Evolutionary conservation across 2,888 invertebrate genomes (phyloP).

Genomic region (Pterostichus madidus): DNA sequence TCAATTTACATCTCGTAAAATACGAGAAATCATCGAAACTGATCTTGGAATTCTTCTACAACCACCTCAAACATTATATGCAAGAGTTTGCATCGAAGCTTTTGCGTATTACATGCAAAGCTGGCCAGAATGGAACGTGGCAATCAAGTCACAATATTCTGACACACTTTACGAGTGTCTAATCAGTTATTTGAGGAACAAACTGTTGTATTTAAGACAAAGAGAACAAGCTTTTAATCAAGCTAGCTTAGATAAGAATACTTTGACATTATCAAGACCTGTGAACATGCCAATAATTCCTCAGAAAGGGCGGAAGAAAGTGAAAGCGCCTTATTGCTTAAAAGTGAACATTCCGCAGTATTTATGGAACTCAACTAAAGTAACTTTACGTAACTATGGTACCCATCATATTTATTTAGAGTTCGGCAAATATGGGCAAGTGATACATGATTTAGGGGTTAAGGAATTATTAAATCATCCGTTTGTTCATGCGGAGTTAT

Average conservation of each 20-base stretch:
- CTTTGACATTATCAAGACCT: neutral
- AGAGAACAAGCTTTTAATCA: constrained; percentile 13
- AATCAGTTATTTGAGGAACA: constrained; percentile 44
- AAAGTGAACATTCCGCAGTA: constrained; percentile 27
- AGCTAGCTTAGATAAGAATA: constrained; percentile 1
- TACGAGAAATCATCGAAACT: constrained; percentile 55
- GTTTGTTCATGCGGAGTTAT: constrained; percentile 67
- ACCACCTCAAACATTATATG: constrained; percentile 37
- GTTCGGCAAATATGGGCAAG: neutral
- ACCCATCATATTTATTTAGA: constrained; percentile 20
- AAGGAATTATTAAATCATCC: constrained; percentile 68
- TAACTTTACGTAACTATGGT: constrained; percentile 16
- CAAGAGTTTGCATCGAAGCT: constrained; percentile 66
- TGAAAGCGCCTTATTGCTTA: constrained; percentile 28
- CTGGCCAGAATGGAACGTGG: constrained; percentile 70
- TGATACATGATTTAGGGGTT: constrained; percentile 49
- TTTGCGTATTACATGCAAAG: constrained; percentile 69
- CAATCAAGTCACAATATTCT: constrained; percentile 36
- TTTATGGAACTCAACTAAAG: constrained; percentile 6
- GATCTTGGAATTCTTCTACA: constrained; percentile 48
- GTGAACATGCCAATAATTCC: constrained; percentile 16
- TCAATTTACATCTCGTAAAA: constrained; percentile 55
- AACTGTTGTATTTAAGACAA: constrained; percentile 45
- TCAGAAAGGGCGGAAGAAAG: neutral
- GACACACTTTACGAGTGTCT: constrained; percentile 50